Conservation (phyloP, 2,113 vertebrate genomes). For the Trogon melanurus region DNA sequence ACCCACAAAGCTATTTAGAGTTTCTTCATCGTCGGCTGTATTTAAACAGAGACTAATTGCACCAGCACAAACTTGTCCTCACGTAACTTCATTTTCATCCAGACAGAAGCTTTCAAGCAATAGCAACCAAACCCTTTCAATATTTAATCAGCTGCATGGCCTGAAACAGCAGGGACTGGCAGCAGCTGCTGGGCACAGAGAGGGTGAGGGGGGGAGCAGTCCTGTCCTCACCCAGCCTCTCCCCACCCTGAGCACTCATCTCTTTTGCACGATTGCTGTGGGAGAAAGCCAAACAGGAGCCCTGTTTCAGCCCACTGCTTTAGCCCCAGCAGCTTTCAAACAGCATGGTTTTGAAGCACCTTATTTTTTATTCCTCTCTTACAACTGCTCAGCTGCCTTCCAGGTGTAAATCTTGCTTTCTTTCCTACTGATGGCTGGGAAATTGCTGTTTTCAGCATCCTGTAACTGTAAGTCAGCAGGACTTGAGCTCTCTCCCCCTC, state of each 20-base stretch:
- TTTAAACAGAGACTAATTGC: neutral
- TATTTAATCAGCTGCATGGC: constrained; percentile 60
- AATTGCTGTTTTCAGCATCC: neutral
- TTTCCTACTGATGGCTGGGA: neutral
- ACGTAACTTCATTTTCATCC: constrained; percentile 14
- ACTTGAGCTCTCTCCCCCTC: neutral
- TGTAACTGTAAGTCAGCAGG: neutral
- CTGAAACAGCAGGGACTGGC: neutral
- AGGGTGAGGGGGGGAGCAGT: accelerated
- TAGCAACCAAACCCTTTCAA: constrained; percentile 41
- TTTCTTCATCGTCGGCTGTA: neutral
- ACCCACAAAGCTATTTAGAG: neutral
- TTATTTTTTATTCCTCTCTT: neutral
- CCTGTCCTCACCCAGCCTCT: neutral
- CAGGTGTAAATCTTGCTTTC: constrained; percentile 7
- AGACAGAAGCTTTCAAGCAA: constrained; percentile 51
- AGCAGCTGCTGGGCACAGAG: neutral
- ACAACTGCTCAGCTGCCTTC: neutral
- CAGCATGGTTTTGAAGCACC: neutral
- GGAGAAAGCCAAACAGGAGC: neutral
- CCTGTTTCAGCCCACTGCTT: neutral
- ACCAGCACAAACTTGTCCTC: constrained; percentile 48
- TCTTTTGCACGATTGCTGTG: neutral
- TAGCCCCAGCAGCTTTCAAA: neutral
- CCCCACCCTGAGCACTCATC: neutral